Evolutionary conservation across 2,113 vertebrate genomes (phyloP).

Genomic region (Hyla sarda): DNA sequence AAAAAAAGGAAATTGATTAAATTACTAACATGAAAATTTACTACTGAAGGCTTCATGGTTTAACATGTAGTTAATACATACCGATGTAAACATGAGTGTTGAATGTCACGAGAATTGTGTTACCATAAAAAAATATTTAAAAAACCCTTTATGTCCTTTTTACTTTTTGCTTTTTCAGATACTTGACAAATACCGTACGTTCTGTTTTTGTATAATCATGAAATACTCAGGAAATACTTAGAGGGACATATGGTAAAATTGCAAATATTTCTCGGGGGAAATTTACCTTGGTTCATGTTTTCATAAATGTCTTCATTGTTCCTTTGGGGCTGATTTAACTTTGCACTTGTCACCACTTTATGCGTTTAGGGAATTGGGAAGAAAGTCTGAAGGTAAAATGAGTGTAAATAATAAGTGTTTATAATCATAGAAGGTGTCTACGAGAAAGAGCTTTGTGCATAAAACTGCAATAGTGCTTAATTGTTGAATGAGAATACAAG

Average conservation of each 20-base stretch:
- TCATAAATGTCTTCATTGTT: not conserved
- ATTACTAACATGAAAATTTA: too few species aligned
- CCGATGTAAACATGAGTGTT: too few species aligned
- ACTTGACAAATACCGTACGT: too few species aligned
- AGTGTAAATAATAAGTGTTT: not conserved
- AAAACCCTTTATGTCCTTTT: too few species aligned
- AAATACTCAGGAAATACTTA: not conserved
- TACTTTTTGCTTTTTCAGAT: too few species aligned
- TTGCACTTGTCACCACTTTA: not conserved
- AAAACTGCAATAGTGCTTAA: not conserved
- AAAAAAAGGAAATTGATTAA: too few species aligned
- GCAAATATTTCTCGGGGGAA: not conserved
- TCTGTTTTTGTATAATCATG: not conserved
- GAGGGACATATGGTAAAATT: not conserved
- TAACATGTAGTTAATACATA: too few species aligned
- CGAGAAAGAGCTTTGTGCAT: not conserved
- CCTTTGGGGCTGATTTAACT: not conserved
- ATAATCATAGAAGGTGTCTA: not conserved
- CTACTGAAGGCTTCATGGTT: too few species aligned
- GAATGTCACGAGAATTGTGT: too few species aligned
- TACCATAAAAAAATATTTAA: too few species aligned
- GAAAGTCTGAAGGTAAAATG: not conserved
- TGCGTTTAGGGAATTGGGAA: not conserved
- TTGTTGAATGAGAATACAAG: not conserved
- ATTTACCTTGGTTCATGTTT: not conserved